A percentile compares a stretch with the other conserved stretches of the same genome.
These are phyloP conservation scores for Hycleus cichorii DNA, from an alignment of 1,140 invertebrate genomes.

Conservation along the genomic window DNA sequence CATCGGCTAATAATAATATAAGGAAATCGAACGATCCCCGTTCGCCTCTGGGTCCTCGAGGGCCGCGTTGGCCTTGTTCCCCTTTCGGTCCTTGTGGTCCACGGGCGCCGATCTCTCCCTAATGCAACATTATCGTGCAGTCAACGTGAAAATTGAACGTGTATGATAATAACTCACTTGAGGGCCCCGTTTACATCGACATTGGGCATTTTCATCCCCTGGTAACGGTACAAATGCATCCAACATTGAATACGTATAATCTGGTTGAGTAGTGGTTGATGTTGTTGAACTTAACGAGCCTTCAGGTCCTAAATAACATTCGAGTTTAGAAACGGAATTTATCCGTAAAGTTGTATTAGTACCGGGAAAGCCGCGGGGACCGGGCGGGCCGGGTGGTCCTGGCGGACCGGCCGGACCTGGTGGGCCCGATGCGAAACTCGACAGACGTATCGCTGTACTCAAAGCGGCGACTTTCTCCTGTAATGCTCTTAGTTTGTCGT, in stretches of 20 bases:
- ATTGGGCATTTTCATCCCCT: conserved; percentile 37
- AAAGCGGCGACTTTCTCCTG: conserved; percentile 51
- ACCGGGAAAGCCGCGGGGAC: conserved; percentile 42
- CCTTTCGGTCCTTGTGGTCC: conserved; percentile 51
- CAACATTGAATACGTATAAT: conserved; percentile 44
- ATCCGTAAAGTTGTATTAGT: background rate
- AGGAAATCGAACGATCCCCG: conserved; percentile 54
- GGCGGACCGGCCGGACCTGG: conserved; percentile 44
- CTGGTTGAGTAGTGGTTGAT: conserved; percentile 2
- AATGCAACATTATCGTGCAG: conserved; percentile 10
- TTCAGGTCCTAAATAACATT: conserved; percentile 10
- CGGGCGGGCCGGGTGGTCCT: conserved; percentile 40
- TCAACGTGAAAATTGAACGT: conserved; percentile 8
- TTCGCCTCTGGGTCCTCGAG: conserved; percentile 50
- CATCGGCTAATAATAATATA: conserved; percentile 52
- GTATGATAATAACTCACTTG: conserved; percentile 41
- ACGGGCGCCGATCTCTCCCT: conserved; percentile 51
- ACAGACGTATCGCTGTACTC: conserved; percentile 50
- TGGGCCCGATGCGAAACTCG: conserved; percentile 47
- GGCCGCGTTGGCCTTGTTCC: conserved; percentile 47
- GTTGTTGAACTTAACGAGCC: background rate
- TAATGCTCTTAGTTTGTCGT: conserved; percentile 49
- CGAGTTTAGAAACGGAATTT: background rate
- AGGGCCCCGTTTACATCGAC: conserved; percentile 51
- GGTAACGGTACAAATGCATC: conserved; percentile 48